Evolutionary conservation across 92 coral and sea anemone genomes (phyloP).

Genomic region (Porites cylindrica): DNA sequence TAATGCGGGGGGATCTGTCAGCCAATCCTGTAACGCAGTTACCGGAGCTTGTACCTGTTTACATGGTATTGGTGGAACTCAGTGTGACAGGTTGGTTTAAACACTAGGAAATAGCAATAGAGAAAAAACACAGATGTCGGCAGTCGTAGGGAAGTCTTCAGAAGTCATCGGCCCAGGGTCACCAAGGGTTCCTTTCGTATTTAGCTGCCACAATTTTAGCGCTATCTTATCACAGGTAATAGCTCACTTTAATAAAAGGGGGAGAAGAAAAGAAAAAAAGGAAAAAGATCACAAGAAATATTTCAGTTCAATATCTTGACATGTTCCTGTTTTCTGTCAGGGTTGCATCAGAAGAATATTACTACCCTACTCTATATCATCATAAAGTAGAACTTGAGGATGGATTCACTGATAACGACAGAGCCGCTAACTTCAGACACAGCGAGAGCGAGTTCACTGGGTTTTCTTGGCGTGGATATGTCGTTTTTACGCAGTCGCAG

Average conservation of each 20-base stretch:
- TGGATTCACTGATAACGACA: slow-evolving; percentile 46
- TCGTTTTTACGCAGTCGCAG: slow-evolving; percentile 75
- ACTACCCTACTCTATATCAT: slow-evolving; percentile 86
- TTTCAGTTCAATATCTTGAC: not conserved
- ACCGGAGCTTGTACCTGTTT: slow-evolving; percentile 86
- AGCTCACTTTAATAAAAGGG: not conserved
- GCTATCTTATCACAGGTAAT: not conserved
- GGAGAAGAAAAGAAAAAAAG: too few species aligned
- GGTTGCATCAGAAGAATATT: slow-evolving; percentile 68
- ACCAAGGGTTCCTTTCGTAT: not conserved
- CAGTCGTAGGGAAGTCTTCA: too few species aligned
- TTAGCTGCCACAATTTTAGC: not conserved
- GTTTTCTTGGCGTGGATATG: slow-evolving; percentile 92
- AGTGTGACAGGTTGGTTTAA: slow-evolving; percentile 81
- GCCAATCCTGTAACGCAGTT: slow-evolving; percentile 67
- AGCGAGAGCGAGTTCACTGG: slow-evolving; percentile 71
- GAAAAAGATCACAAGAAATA: too few species aligned
- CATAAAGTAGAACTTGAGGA: slow-evolving; percentile 91
- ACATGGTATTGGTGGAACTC: slow-evolving; percentile 77
- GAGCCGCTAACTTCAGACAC: slow-evolving; percentile 70
- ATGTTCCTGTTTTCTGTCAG: slow-evolving; percentile 38
- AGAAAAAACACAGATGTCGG: not conserved
- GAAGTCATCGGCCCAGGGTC: not conserved
- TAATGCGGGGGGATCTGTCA: slow-evolving; percentile 84
- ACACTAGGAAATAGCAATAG: not conserved